Evolutionary conservation across 2,797 vertebrate genomes (phyloP).

Genomic region (Poecilia wingei): DNA sequence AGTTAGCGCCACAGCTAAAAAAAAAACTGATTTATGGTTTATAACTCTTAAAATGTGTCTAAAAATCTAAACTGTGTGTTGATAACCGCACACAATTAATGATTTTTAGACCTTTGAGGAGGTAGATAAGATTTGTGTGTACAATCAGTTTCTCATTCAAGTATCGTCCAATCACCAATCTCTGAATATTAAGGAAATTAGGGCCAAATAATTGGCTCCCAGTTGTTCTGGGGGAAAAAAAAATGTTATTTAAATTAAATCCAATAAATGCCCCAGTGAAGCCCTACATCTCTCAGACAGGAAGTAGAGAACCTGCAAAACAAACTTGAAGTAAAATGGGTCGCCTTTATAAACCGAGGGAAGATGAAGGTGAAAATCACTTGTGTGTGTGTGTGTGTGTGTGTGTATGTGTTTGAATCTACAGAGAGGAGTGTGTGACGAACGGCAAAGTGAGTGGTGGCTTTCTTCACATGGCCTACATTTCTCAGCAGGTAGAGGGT

Average conservation of each 20-base stretch:
- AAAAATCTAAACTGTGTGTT: neutral
- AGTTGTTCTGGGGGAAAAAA: no score
- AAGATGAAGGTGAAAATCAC: slow-evolving; percentile 28
- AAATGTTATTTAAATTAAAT: no score
- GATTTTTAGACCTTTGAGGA: no score
- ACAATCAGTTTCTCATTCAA: no score
- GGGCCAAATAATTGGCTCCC: no score
- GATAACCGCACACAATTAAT: no score
- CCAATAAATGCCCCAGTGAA: neutral
- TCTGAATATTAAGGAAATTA: no score
- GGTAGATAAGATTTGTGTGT: no score
- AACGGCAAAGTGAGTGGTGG: slow-evolving; percentile 9
- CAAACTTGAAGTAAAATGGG: slow-evolving; percentile 32
- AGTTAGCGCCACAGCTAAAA: neutral
- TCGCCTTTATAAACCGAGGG: slow-evolving; percentile 37
- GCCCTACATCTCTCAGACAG: neutral
- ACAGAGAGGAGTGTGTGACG: slow-evolving; percentile 2
- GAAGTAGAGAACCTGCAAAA: slow-evolving; percentile 27
- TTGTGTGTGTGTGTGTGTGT: slow-evolving; percentile 3
- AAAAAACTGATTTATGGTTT: neutral
- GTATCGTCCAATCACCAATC: no score
- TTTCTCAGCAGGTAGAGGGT: slow-evolving; percentile 41
- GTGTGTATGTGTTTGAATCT: slow-evolving; percentile 3
- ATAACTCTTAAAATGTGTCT: neutral
- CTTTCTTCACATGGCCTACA: slow-evolving; percentile 30